A percentile compares a stretch with the other conserved stretches of the same genome.
Evolutionary conservation across 2,113 vertebrate genomes (phyloP).

Genomic region (Corythornis madagascariensis): DNA sequence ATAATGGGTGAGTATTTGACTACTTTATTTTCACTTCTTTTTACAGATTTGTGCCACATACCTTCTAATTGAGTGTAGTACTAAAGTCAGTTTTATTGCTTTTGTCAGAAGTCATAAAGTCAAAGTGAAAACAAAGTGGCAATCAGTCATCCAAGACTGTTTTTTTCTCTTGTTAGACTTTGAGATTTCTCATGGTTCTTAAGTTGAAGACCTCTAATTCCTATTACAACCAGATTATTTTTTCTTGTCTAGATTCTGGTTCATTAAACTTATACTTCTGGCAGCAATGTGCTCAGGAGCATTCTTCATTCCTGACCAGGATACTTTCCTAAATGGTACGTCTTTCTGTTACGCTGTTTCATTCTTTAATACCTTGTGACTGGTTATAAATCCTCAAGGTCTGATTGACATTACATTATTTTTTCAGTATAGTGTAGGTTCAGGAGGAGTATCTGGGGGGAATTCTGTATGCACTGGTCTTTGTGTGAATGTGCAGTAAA

Average conservation of each 20-base stretch:
- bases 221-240: background rate
- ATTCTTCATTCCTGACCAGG: constrained; percentile 92
- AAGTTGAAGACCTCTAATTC: background rate
- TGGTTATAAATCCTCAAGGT: background rate
- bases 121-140: background rate
- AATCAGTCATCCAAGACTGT: background rate
- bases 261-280: constrained; percentile 89
- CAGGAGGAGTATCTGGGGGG: background rate
- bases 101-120: background rate
- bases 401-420: background rate
- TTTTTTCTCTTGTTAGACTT: background rate
- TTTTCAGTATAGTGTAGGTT: background rate
- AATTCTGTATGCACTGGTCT: background rate
- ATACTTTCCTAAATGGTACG: constrained; percentile 91
- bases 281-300: constrained; percentile 90
- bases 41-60: background rate
- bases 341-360: background rate
- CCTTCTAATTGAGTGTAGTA: background rate
- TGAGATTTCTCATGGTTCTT: background rate
- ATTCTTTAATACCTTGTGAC: background rate
- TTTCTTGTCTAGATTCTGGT: constrained; percentile 87
- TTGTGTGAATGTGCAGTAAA: background rate
- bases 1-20: constrained; percentile 87
- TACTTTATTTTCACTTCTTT: background rate
- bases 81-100: background rate